Evolutionary conservation across 2,888 invertebrate genomes (phyloP).

Genomic region (Heliconius charithonia): DNA sequence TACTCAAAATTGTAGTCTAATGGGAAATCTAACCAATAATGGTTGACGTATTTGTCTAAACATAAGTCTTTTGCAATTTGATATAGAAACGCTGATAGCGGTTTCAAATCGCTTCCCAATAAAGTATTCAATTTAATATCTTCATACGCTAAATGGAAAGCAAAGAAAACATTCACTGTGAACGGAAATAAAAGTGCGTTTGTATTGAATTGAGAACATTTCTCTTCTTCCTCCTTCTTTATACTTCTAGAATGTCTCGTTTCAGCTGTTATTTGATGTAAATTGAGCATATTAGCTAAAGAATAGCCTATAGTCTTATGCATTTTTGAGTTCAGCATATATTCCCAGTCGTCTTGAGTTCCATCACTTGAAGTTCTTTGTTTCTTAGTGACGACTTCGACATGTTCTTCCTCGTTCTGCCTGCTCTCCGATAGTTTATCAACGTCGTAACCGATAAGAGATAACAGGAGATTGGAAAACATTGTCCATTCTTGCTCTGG

Average conservation of each 20-base stretch:
- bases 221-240: conserved; percentile 55
- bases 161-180: conserved; percentile 89
- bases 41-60: conserved; percentile 87
- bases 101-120: conserved; percentile 86
- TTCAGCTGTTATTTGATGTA: conserved; percentile 53
- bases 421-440: conserved; percentile 81
- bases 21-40: conserved; percentile 95
- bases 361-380: conserved; percentile 91
- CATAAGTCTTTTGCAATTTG: conserved; percentile 91
- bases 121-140: conserved; percentile 92
- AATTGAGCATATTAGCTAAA: conserved; percentile 72
- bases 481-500: conserved; percentile 91
- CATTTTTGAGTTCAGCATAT: conserved; percentile 84
- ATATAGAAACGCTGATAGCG: conserved; percentile 88
- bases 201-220: conserved; percentile 81
- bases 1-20: conserved; percentile 76
- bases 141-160: conserved; percentile 95
- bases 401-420: conserved; percentile 69
- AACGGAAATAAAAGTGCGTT: conserved; percentile 88
- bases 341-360: conserved; percentile 92
- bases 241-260: conserved; percentile 43
- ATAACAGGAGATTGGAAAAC: conserved; percentile 85
- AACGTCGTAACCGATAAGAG: conserved; percentile 89
- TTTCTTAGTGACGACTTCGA: conserved; percentile 88
- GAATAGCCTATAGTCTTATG: conserved; percentile 79